Base-by-base conservation (phyloP, 2,888 invertebrate genomes). In the Nezara viridula region DNA sequence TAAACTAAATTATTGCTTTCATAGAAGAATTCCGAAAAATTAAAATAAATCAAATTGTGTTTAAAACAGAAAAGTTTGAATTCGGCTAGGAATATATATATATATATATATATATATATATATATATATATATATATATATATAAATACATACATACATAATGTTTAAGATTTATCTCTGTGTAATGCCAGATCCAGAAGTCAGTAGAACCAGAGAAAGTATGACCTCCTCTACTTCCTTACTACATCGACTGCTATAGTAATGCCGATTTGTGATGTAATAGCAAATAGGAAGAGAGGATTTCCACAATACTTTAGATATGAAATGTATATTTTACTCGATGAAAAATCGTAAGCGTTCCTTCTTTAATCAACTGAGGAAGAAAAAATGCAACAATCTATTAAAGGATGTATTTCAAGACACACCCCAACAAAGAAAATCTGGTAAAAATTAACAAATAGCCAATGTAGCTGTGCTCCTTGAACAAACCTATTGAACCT, bases 181-280 rank as follows among this genome's bases (percentile, higher is more conserved):
- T 77, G 77, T 16, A 16, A 77, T 77, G 44, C 24, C 81, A 81
- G 81, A 81, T 81, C 44, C 81, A 81, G 81, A 81, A 44, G 81
- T 44, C 16, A 81, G 81, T 14, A 81, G 44, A 81, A 44, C 14
- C n/a, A 81, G 81, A 44, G 81, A 81, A 81, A 81, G 81, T 81
- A 81, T n/a, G 81, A 81, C n/a, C 81, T 81, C 44, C 81, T 81
- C 81, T n/a, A 81, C 81, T 81, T 81, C 81, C 81, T 81, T 32
- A 73, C 66, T 73, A 73, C 66, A 73, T 73, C 37, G 32, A 21
- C 16, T 37, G 66, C 37, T 32, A 73, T 73, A 73, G 32, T 73
- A 73, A 73, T 73, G 21, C 24, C 66, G 37, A 37, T 73, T 73
- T 21, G 66, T 73, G 66, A 73, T 73, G 66, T 73, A 73, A 73